A percentile compares a stretch with the other conserved stretches of the same genome.
Evolutionary conservation across 2,888 invertebrate species (phyloP).

Genomic region (Hypsopygia costalis): DNA sequence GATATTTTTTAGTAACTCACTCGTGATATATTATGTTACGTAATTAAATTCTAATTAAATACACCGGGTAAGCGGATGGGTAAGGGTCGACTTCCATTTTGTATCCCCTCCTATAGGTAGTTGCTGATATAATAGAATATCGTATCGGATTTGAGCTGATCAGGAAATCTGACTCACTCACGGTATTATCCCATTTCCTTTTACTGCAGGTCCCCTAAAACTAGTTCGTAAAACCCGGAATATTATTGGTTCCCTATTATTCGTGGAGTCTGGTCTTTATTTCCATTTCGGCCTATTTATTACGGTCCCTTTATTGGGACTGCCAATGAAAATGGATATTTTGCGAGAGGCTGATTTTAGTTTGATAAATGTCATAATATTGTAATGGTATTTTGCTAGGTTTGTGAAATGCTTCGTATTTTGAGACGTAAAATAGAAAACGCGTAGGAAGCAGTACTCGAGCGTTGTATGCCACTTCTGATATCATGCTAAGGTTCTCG

Average conservation of each 20-base stretch:
- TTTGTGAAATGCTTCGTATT: not conserved
- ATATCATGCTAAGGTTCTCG: too few species aligned
- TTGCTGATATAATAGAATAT: too few species aligned
- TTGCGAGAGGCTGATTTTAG: slow-evolving; percentile 1
- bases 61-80: too few species aligned
- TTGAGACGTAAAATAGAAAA: too few species aligned
- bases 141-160: not conserved
- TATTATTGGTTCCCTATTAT: slow-evolving; percentile 3
- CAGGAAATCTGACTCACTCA: not conserved
- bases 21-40: too few species aligned
- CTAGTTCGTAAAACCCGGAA: slow-evolving; percentile 5
- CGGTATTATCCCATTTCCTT: not conserved
- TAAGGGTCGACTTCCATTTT: too few species aligned
- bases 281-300: slow-evolving; percentile 11
- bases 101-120: too few species aligned
- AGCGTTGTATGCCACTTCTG: too few species aligned
- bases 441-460: too few species aligned
- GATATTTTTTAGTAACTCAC: too few species aligned
- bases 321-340: slow-evolving; percentile 4
- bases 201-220: slow-evolving; percentile 1
- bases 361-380: slow-evolving; percentile 6
- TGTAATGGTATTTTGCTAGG: not conserved
- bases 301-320: slow-evolving; percentile 8
- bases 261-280: slow-evolving; percentile 7
- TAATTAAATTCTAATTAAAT: too few species aligned